phyloP scores from a whole-genome alignment of 2,113 vertebrate species.

The Gorsachius goisagi region DNA sequence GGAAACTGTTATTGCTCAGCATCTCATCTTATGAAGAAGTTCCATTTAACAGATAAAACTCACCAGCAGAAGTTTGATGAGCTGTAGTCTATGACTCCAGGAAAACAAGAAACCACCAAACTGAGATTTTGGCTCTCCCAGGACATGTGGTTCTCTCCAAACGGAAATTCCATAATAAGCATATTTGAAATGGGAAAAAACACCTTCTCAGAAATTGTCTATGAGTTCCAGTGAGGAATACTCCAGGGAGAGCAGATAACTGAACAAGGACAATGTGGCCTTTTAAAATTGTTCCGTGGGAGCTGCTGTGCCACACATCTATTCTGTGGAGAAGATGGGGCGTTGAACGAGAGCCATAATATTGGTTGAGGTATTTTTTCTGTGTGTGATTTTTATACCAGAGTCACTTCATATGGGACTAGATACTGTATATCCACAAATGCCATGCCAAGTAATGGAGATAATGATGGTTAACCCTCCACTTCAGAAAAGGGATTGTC shows the following conservation, averaged over 20 bases:
- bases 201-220: not conserved
- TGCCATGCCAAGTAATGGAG: not conserved
- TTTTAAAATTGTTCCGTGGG: not conserved
- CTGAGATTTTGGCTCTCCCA: not conserved
- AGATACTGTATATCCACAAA: not conserved
- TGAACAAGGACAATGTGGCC: not conserved
- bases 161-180: not conserved
- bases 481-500: not conserved
- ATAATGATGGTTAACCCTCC: not conserved
- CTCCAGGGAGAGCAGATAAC: not conserved
- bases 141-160: not conserved
- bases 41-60: not conserved
- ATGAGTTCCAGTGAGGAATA: not conserved
- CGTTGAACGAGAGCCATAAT: not conserved
- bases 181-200: not conserved
- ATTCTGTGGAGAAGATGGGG: not conserved
- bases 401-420: not conserved
- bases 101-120: not conserved
- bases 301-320: not conserved
- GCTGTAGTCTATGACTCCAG: not conserved
- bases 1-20: not conserved
- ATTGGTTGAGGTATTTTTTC: not conserved
- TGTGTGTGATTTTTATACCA: not conserved
- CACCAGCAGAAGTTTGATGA: not conserved
- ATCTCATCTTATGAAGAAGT: not conserved